Base-by-base conservation (phyloP, 2,797 vertebrate genomes). In the Poeciliopsis paucimaculata region DNA sequence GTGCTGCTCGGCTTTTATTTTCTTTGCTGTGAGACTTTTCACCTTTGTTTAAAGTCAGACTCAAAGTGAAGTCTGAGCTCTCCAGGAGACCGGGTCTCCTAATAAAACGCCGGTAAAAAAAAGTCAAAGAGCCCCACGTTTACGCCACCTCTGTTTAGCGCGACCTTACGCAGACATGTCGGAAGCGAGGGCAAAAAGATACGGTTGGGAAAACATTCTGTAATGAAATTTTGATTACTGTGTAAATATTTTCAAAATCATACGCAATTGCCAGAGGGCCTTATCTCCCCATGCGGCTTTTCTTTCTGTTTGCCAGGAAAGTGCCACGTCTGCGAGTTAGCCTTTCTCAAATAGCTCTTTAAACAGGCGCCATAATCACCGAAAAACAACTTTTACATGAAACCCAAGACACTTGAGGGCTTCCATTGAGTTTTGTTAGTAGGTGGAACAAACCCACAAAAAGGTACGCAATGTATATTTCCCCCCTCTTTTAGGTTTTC, bases 141-240 rank as follows among this genome's bases (percentile, higher is more conserved):
- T 53, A 41, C 71, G 77, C 76, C 79, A 83, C 74, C 12, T 66
- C 28, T 87, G 70, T 34, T 84, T 28, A 78, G 34, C 76, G 77
- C 20, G 74, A 85, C 26, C 13, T 1, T 71, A 72, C 7, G 4
- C 74, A 64, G 49, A 51, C 23, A 43, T 77, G 41, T 77, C 57
- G 20, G 64, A 78, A 53, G 72, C 70, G 75, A 79, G 60, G 47
- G 51, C n/a, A 73, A 64, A 77, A 57, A 53, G 7, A 47, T 7
- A 51, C 28, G 66, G 75, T 18, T 26, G 60, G 43, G 36, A 70
- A 79, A 78, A 57, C 16, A 75, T 36, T 7, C 16, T 73, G 20
- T 43, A 68, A 81, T 76, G 36, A 84, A 75, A 47, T 78, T 79
- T 80, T 80, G 41, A 85, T 79, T 72, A 76, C 41, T 43, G 12